Percentiles rank a stretch among this genome's conserved stretches.
phyloP scores from a whole-genome alignment of 1,140 invertebrate genomes.

The Solenopsis fugax region DNA sequence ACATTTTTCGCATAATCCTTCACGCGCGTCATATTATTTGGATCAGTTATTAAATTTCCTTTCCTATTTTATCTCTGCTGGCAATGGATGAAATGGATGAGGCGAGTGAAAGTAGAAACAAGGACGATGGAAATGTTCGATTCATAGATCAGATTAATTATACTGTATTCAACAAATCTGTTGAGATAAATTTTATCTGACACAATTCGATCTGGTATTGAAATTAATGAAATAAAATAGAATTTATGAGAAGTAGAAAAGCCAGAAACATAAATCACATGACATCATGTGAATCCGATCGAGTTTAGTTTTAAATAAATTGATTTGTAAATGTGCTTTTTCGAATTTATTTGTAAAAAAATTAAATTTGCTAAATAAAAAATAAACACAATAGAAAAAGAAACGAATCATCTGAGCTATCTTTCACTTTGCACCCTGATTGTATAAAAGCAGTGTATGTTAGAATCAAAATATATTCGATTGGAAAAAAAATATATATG shows the following conservation, averaged over 20 bases:
- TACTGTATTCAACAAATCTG: not conserved
- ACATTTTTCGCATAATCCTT: slow-evolving; percentile 41
- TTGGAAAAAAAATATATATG: not conserved
- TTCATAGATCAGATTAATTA: slow-evolving; percentile 18
- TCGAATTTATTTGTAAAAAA: not conserved
- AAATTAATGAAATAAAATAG: not conserved
- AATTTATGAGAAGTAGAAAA: not conserved
- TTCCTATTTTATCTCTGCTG: slow-evolving; percentile 22
- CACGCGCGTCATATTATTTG: slow-evolving; percentile 48
- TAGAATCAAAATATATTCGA: not conserved
- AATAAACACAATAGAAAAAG: not conserved
- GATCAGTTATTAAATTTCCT: slow-evolving; percentile 52
- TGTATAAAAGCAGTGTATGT: not conserved
- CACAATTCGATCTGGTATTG: not conserved
- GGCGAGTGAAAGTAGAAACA: slow-evolving; percentile 19
- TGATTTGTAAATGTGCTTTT: not conserved
- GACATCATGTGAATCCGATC: not conserved
- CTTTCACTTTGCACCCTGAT: not conserved
- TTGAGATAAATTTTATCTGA: not conserved
- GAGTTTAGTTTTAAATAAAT: not conserved
- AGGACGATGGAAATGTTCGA: slow-evolving; percentile 5
- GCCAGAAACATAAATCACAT: not conserved
- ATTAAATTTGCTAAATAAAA: not conserved
- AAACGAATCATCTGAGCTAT: not conserved
- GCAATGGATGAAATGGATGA: slow-evolving; percentile 29